Conservation (phyloP, 1,140 invertebrate genomes). For the Tetragnatha versicolor region DNA sequence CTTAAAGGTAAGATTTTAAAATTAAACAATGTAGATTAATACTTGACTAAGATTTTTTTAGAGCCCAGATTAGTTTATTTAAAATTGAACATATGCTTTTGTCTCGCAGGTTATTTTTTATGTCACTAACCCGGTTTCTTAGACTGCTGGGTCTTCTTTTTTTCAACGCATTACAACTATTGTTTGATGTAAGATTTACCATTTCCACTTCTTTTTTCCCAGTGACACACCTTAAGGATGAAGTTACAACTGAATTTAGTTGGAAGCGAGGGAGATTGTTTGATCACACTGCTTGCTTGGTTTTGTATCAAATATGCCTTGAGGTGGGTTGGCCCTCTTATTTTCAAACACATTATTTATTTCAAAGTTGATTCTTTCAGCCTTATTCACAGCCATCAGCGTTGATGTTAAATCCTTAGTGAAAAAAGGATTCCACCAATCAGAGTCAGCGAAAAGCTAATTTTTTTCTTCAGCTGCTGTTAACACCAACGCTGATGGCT, state of each 20-base stretch:
- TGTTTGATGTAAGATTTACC: not conserved
- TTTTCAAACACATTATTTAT: not conserved
- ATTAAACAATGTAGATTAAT: constrained; percentile 20
- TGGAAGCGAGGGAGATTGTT: constrained; percentile 92
- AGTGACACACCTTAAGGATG: constrained; percentile 77
- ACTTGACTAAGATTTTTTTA: too few relatives aligned
- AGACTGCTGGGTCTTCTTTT: not conserved
- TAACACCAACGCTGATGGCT: too few relatives aligned
- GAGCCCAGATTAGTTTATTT: too few relatives aligned
- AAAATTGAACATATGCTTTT: too few relatives aligned
- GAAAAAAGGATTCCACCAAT: too few relatives aligned
- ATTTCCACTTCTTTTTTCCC: constrained; percentile 54
- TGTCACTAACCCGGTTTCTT: not conserved
- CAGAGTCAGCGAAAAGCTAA: too few relatives aligned
- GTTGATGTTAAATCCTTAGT: too few relatives aligned
- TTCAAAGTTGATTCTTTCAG: not conserved
- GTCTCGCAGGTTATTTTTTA: too few relatives aligned
- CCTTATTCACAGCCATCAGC: too few relatives aligned
- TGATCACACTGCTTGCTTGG: constrained; percentile 81
- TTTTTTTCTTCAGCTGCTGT: too few relatives aligned
- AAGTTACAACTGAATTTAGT: constrained; percentile 77
- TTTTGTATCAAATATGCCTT: constrained; percentile 76
- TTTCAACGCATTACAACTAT: not conserved
- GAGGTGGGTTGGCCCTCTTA: constrained; percentile 60
- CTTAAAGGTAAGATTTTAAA: constrained; percentile 71